Evolutionary conservation across 1,140 invertebrate genomes (phyloP), one percentile per base, ranked within the genome.

Genomic region (Paracyclopina nana): DNA sequence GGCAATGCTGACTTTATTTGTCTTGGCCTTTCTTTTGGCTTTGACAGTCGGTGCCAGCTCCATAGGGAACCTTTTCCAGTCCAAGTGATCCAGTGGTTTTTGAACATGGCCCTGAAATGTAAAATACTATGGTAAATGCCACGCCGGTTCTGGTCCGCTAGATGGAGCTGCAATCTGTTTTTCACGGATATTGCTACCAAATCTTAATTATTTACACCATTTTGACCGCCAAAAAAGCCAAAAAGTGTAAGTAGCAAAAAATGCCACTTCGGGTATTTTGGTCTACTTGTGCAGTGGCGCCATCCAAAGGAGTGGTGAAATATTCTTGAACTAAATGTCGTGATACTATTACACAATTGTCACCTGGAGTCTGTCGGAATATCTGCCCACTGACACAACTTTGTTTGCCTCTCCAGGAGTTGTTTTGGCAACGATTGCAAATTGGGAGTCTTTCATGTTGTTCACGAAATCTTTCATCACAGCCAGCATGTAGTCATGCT

Each of bases 361-460:
- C n/a, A n/a, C n/a, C n/a, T 74, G 66, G 56, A 77, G 72, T 53
- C 71, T 68, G 57, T 78, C 75, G 0, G 75, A 76, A 59, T 74
- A 73, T 14, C 75, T 64, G 55, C 78, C 70, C 8, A 77, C 68
- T 38, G 75, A 71, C 56, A 69, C 25, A 65, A 59, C 30, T 66
- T 60, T 48, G 60, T 55, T 30, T 64, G 58, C 57, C 60, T 58
- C 28, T 73, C 56, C 58, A 64, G 62, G 51, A 62, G 65, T 22
- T 61, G 58, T 6, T 25, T 12, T n/a, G 14, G 12, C 42, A 6
- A 75, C 40, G 70, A 68, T 52, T 63, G 64, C 12, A 24, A 18
- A 20, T 20, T 24, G 14, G 4, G 24, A 44, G 16, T 12, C 3
- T 20, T 25, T 44, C 56, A 76, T 64, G 27, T 63, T 68, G 18